Evolutionary conservation across 2,113 vertebrate species (phyloP), one percentile per base, ranked within the genome.

Genomic region (Dipodomys stephensi): DNA sequence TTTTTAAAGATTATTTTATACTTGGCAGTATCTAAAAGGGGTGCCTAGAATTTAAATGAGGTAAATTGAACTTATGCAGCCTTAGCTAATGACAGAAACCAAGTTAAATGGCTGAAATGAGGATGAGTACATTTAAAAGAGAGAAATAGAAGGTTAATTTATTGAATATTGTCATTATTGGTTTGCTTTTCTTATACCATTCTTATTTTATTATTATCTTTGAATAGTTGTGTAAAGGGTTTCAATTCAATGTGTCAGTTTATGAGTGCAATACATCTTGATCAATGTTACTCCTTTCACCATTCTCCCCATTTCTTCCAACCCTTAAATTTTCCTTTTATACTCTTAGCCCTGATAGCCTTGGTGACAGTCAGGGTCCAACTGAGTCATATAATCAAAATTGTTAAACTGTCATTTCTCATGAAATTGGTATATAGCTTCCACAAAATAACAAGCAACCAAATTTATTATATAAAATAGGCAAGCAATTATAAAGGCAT

Each of bases 1-100:
- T 53, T 73, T 68, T 46, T 57, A 39, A 11, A 80, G 76, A 83
- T 83, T 87, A 88, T 90, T 94, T 93, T 88, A 82, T 74, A 44
- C 39, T 60, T 82, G 91, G 88, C 78, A 84, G 28, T 77, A n/a
- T 57, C 57, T 60, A 93, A 85, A 39, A 30, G n/a, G 46, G 35
- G 35, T 85, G 64, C 82, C 73, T 92, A 4, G 69, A 93, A 88
- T 74, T 85, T 77, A 69, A 92, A 93, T n/a, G 2, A 81, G 53
- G 49, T 27, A 64, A 73, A 25, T 5, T 16, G 8, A 69, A 23
- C 4, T 53, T 88, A 23, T 64, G 23, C 7, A 18, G n/a, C 20
- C 28, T 76, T 28, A 28, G 6, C n/a, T n/a, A 35, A 12, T 35
- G 0, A 62, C 49, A 87, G 57, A 57, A 20, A 15, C 68, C 32